A percentile compares a stretch with the other conserved stretches of the same genome.
phyloP scores from a whole-genome alignment of 2,797 vertebrate species.

The Carcharodon carcharias region DNA sequence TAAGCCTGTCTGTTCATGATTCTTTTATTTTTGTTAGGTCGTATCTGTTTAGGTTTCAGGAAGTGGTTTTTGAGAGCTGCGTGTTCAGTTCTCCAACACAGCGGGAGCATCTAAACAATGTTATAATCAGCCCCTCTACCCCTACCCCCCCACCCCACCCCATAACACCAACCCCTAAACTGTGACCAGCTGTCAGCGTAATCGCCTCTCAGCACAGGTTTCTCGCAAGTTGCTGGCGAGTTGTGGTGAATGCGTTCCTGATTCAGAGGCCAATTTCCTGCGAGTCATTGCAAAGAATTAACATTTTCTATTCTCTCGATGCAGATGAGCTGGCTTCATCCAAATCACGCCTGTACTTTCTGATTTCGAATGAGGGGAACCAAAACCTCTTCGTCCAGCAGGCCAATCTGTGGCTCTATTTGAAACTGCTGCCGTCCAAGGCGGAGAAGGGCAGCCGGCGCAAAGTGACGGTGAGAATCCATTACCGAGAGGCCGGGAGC shows the following conservation, averaged over 20 bases:
- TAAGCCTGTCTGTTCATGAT: background rate
- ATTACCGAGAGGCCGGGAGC: slow-evolving; percentile 76
- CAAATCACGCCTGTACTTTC: slow-evolving; percentile 79
- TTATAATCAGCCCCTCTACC: background rate
- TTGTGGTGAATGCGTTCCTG: background rate
- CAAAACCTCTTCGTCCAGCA: slow-evolving; percentile 90
- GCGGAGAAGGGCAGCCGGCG: slow-evolving; percentile 78
- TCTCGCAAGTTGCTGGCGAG: background rate
- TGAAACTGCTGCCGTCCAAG: slow-evolving; percentile 77
- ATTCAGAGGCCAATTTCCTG: background rate
- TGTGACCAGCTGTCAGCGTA: background rate
- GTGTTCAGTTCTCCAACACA: background rate
- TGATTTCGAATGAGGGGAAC: slow-evolving; percentile 93
- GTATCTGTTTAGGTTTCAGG: background rate
- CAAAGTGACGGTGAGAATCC: slow-evolving; percentile 85
- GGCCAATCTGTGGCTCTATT: slow-evolving; percentile 93
- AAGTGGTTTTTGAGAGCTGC: background rate
- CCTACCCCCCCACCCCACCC: too few species aligned
- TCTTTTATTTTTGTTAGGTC: background rate
- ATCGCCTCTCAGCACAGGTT: background rate
- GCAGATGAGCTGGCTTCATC: slow-evolving; percentile 77
- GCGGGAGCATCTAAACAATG: background rate
- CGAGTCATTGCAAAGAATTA: slow-evolving; percentile 2
- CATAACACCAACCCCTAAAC: background rate
- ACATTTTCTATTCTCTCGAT: slow-evolving; percentile 37